Base-by-base conservation (phyloP, 2,797 vertebrate species). In the Acrossocheilus wenchowensis region DNA sequence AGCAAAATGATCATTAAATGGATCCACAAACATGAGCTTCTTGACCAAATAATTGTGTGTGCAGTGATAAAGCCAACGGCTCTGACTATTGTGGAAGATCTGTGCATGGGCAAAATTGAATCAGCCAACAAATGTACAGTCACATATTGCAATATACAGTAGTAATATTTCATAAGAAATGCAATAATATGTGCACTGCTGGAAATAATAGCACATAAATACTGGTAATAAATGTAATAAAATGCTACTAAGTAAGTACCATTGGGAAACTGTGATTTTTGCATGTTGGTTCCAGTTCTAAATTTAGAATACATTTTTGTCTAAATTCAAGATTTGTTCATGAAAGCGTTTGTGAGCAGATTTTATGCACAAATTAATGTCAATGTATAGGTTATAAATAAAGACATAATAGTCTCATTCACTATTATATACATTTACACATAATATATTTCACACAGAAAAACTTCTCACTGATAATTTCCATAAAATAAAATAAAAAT, bases 1-100 rank as follows among this genome's bases (percentile, higher is more conserved):
- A 17, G 30, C 12, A 52, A 81, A 81, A 6, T 14, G 21, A 82
- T 52, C 48, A 52, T 81, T 81, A 10, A 71, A 81, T 34, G 11
- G 11, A 39, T 57, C 52, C 6, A 1, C 21, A 41, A n/a, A 78
- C 50, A 39, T 36, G 5, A 78, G 21, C 43, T 48, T 81, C 41
- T 68, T 48, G 26, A 66, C 60, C 41, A 48, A 48, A 39, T 57
- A 57, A 57, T 14, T 14, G 19, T 19, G 78, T 66, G 39, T 50
- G 26, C 19, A 34, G 43, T 81, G 41, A 48, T 80, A 23, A 66
- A 34, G 11, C 72, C 30, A 34, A 11, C 1, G 23, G 3, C 57
- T 60, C 57, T 60, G 23, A n/a, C 57, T 57, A 9, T 19, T n/a
- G 23, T 23, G n/a, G 57, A 11, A 60, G 21, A n/a, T 60, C 57